These are phyloP conservation scores for Bradypus variegatus DNA, from an alignment of 2,797 vertebrate species.

Conservation along the genomic window DNA sequence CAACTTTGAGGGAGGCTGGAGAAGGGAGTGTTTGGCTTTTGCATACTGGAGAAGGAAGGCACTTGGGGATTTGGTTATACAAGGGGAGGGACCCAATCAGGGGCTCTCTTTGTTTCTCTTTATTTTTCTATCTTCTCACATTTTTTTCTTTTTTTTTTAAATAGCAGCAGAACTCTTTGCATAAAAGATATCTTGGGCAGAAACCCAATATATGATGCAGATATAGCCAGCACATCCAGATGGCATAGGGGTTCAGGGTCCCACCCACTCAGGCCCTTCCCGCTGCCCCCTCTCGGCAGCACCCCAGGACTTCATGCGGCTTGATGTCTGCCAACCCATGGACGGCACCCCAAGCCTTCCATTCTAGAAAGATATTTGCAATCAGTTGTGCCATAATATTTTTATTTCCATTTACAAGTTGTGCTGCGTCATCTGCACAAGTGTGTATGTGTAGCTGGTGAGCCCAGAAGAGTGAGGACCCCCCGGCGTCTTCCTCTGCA, in stretches of 20 bases:
- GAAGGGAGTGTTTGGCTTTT: not conserved
- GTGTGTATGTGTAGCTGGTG: not conserved
- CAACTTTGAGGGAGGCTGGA: not conserved
- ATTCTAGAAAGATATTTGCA: not conserved
- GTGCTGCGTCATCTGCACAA: not conserved
- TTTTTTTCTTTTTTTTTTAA: not conserved
- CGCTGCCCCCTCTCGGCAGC: not conserved
- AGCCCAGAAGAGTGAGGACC: not conserved
- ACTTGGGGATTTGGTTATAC: not conserved
- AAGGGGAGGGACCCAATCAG: not conserved
- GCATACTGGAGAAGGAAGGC: not conserved
- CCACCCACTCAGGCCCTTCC: not conserved
- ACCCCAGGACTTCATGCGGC: no score
- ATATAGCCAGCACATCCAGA: not conserved
- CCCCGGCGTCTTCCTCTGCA: not conserved
- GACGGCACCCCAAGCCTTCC: not conserved
- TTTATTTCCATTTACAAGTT: no score
- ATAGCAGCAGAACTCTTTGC: not conserved
- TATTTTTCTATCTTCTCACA: not conserved
- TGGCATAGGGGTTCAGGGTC: not conserved
- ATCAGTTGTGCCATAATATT: no score
- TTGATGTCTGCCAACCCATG: not conserved
- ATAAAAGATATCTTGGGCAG: not conserved
- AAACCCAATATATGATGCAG: not conserved
- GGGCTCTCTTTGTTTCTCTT: not conserved